These are phyloP conservation scores for Horisme vitalbata DNA, from an alignment of 2,888 invertebrate species.

Conservation along the genomic window DNA sequence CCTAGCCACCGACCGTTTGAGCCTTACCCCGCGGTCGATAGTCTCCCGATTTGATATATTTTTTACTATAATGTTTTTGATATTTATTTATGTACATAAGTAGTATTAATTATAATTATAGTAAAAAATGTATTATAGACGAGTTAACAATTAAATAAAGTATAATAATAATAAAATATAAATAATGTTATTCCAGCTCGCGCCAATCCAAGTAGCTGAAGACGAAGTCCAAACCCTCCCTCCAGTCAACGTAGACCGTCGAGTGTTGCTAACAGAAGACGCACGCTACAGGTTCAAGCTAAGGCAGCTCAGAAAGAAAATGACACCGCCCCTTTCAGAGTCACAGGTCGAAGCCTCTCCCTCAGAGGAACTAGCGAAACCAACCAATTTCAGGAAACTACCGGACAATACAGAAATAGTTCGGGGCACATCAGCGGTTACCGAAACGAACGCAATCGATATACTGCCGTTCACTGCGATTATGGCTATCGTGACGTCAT, in stretches of 20 bases:
- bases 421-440: slow-evolving; percentile 62
- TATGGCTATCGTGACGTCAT: slow-evolving; percentile 84
- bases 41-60: too few species aligned
- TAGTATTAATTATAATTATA: too few species aligned
- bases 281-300: slow-evolving; percentile 62
- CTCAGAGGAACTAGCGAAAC: slow-evolving; percentile 79
- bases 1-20: too few species aligned
- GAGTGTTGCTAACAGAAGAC: slow-evolving; percentile 65
- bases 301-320: slow-evolving; percentile 62
- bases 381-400: slow-evolving; percentile 81
- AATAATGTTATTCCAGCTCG: slow-evolving; percentile 55
- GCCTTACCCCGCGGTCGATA: too few species aligned
- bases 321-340: slow-evolving; percentile 63
- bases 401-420: slow-evolving; percentile 85
- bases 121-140: too few species aligned
- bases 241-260: slow-evolving; percentile 58
- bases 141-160: too few species aligned
- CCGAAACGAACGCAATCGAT: slow-evolving; percentile 49
- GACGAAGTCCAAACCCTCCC: slow-evolving; percentile 61
- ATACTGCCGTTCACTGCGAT: slow-evolving; percentile 81
- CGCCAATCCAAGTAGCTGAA: slow-evolving; percentile 50
- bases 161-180: too few species aligned
- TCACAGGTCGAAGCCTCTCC: slow-evolving; percentile 46
- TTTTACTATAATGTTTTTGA: too few species aligned
- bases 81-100: too few species aligned